Evolutionary conservation across 2,113 vertebrate species (phyloP).

Genomic region (Apteryx owenii): DNA sequence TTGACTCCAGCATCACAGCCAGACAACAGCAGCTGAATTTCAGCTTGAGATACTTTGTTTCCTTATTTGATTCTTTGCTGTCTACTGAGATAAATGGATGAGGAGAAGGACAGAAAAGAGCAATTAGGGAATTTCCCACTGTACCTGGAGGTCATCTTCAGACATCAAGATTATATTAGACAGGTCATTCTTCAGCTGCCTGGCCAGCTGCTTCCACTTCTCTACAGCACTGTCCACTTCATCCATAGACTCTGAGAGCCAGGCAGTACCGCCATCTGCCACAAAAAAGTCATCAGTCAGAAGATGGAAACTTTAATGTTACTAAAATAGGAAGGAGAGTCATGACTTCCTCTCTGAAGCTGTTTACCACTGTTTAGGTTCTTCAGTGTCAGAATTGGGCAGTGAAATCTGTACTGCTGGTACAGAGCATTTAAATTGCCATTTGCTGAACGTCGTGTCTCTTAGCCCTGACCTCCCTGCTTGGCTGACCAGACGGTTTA

Average conservation of each 20-base stretch:
- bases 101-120: background rate
- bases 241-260: conserved; percentile 78
- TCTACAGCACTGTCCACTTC: conserved; percentile 63
- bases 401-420: background rate
- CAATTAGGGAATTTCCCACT: background rate
- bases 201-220: conserved; percentile 84
- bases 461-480: background rate
- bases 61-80: background rate
- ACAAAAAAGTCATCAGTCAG: background rate
- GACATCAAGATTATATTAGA: conserved; percentile 90
- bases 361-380: background rate
- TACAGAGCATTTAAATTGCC: background rate
- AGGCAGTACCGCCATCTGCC: conserved; percentile 83
- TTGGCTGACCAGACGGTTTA: background rate
- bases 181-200: conserved; percentile 85
- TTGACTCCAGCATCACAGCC: background rate
- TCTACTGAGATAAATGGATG: background rate
- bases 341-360: background rate
- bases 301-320: background rate
- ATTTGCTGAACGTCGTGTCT: background rate
- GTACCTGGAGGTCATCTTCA: conserved; percentile 90
- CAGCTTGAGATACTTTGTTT: background rate
- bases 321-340: background rate
- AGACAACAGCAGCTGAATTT: background rate
- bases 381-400: background rate